phyloP scores from a whole-genome alignment of 2,888 invertebrate genomes.

The Sinodicranocentrus sp. region DNA sequence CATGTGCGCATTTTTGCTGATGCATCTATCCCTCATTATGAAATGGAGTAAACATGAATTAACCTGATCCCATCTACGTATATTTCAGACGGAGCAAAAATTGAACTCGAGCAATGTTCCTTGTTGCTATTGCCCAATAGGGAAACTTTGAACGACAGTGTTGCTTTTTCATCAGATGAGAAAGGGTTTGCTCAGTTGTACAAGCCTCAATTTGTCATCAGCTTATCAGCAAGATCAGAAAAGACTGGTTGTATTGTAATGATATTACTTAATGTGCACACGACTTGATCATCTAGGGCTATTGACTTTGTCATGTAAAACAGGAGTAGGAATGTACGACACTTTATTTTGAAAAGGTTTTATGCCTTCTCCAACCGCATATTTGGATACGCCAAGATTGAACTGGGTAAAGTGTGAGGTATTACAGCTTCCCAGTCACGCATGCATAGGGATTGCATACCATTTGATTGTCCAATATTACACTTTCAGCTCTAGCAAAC shows the following conservation, averaged over 20 bases:
- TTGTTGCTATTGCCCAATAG: too few species aligned
- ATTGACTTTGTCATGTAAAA: slow-evolving; percentile 62
- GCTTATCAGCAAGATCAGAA: slow-evolving; percentile 60
- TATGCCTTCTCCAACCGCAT: slow-evolving; percentile 16
- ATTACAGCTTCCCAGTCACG: too few species aligned
- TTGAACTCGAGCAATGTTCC: too few species aligned
- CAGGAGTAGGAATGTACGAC: slow-evolving; percentile 33
- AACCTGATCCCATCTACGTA: slow-evolving; percentile 16
- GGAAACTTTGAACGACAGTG: too few species aligned
- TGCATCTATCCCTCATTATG: slow-evolving; percentile 10
- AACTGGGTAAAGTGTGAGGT: slow-evolving; percentile 20
- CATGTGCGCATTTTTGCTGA: not conserved
- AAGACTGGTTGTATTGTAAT: slow-evolving; percentile 49
- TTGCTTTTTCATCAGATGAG: slow-evolving; percentile 52
- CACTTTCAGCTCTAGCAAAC: not conserved
- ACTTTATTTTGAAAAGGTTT: slow-evolving; percentile 32
- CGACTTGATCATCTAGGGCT: slow-evolving; percentile 61
- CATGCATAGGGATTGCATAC: slow-evolving; percentile 37
- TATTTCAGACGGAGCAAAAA: too few species aligned
- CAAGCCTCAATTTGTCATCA: slow-evolving; percentile 59
- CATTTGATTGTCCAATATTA: slow-evolving; percentile 49
- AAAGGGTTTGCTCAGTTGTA: slow-evolving; percentile 21
- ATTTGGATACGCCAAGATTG: slow-evolving; percentile 23
- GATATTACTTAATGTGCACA: slow-evolving; percentile 58
- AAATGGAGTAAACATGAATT: slow-evolving; percentile 52